These are phyloP conservation scores for Cydia amplana DNA, from an alignment of 1,140 invertebrate species.

Conservation along the genomic window DNA sequence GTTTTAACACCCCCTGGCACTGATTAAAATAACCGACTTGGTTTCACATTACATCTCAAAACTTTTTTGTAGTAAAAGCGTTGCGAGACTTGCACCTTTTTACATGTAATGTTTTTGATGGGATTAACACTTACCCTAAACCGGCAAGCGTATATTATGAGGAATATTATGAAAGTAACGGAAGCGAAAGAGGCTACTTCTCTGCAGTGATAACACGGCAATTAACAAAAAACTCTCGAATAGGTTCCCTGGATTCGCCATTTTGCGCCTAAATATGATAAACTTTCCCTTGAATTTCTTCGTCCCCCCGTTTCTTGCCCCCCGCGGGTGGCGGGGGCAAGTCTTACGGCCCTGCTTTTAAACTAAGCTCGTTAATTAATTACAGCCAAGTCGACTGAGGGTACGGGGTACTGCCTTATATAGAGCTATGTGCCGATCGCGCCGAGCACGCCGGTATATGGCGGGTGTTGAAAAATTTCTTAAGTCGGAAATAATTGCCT, in stretches of 20 bases:
- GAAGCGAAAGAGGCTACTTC: no score
- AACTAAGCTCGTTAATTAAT: slow-evolving; percentile 80
- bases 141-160: no score
- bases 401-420: slow-evolving; percentile 72
- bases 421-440: slow-evolving; percentile 69
- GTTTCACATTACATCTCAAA: no score
- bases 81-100: no score
- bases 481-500: slow-evolving; percentile 3
- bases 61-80: no score
- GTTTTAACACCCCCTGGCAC: no score
- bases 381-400: slow-evolving; percentile 76
- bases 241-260: slow-evolving; percentile 70
- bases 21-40: no score
- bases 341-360: slow-evolving; percentile 79
- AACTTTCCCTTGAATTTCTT: slow-evolving; percentile 79
- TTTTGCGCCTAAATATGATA: slow-evolving; percentile 80
- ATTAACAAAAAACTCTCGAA: neutral
- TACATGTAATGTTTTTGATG: no score
- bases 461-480: neutral
- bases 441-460: neutral
- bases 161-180: no score
- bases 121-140: no score
- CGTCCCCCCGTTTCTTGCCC: slow-evolving; percentile 57
- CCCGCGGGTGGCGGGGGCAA: slow-evolving; percentile 58
- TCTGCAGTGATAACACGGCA: neutral